Evolutionary conservation across 2,797 vertebrate genomes (phyloP), one percentile per base, ranked within the genome.

Genomic region (Xenops minutus): DNA sequence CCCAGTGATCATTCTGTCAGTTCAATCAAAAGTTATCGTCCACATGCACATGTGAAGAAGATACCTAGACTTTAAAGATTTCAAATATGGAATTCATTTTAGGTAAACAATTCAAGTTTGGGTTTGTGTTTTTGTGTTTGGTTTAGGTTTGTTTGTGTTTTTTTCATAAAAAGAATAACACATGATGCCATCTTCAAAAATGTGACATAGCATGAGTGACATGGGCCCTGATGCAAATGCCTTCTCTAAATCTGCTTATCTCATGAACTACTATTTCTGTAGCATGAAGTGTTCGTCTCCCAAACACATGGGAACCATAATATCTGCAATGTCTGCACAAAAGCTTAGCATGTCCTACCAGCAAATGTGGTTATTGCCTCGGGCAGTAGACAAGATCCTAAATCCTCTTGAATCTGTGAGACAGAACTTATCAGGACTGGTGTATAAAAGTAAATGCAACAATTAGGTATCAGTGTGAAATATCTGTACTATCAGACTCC

Each of bases 21-120:
- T 71, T 80, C 51, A 55, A 26, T 56, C 12, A 61, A 46, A 66
- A 72, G 19, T 52, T 72, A 34, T 51, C 75, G 18, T 43, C 24
- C 12, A 6, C 24, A 36, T 12, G 18, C 16, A 32, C 20, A 24
- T 34, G 11, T 0, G 0, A 89, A 46, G 32, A 63, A 59, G n/a
- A n/a, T 16, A 92, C 5, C 17, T 56, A 62, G 30, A 49, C 43
- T 78, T 68, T 10, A 68, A 85, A 89, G 27, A 54, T 44, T 74
- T 67, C 22, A 24, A 36, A 23, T 18, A 29, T 43, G 10, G 14
- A 66, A 90, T 79, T 92, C 23, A 48, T 11, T 81, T 6, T 34
- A 37, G 34, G 51, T 22, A 73, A 94, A 58, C 1, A 52, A 10
- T 48, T 61, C 17, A 34, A 61, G 9, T 29, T 52, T 58, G 18